A percentile compares a stretch with the other conserved stretches of the same genome.
phyloP scores from a whole-genome alignment of 2,888 invertebrate species.

The Harpagoxenus sublaevis region DNA sequence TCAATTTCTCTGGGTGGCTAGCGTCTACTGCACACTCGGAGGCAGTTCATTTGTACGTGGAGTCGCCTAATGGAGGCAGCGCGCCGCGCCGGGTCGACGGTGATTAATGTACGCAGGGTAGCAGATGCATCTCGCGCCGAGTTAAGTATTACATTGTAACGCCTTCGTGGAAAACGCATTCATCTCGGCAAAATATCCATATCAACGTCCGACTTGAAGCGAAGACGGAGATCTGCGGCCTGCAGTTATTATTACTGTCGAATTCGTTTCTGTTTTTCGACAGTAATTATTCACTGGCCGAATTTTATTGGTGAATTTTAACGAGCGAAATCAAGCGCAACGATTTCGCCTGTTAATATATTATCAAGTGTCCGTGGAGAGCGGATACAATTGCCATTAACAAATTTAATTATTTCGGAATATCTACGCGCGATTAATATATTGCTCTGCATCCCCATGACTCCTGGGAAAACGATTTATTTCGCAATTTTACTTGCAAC shows the following conservation, averaged over 20 bases:
- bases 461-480: not conserved
- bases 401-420: conserved; percentile 37
- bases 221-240: not conserved
- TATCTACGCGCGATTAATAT: conserved; percentile 12
- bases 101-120: conserved; percentile 42
- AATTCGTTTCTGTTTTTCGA: not conserved
- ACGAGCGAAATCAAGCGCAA: not conserved
- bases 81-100: conserved; percentile 8
- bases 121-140: conserved; percentile 40
- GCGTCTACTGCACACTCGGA: not conserved
- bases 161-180: conserved; percentile 22
- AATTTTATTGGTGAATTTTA: not conserved
- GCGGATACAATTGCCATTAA: not conserved
- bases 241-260: not conserved
- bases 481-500: conserved; percentile 8
- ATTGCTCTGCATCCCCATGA: not conserved
- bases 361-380: not conserved
- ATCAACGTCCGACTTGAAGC: not conserved
- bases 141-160: conserved; percentile 48
- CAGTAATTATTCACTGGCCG: not conserved
- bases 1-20: conserved; percentile 36
- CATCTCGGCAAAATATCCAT: conserved; percentile 29
- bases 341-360: not conserved
- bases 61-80: conserved; percentile 29
- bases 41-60: conserved; percentile 39